Base-by-base conservation (phyloP, 2,888 invertebrate species). In the Cryptus armator region DNA sequence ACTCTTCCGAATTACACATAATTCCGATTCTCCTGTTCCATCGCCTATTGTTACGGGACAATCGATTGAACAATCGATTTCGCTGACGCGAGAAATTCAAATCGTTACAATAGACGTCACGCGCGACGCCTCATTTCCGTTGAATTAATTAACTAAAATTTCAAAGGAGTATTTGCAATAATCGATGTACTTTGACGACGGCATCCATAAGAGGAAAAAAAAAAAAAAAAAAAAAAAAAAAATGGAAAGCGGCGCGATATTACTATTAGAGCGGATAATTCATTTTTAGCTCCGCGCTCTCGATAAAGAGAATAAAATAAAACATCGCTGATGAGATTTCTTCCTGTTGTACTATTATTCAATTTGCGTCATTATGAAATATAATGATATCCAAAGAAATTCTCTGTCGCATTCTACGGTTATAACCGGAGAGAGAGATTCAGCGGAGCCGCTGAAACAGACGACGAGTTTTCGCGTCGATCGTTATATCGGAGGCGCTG, bases 1-100 rank as follows among this genome's bases (percentile, higher is more conserved):
- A 75, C 9, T 75, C 66, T 32, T 19, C 43, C 46, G 53, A 70
- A 71, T 80, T 76, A 75, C 64, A 71, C 75, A 2, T 24, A 66
- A 80, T 76, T 80, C 46, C 19, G 53, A 56, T 78, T 37, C 5
- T 37, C 5, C 72, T 3, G 24, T 19, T 29, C 66, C 70, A 24
- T 46, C 16, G 48, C 14, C 19, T 43, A 59, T 83, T 75, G 44
- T 76, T 56, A 14, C 53, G 9, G 46, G n/a, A 5, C 56, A 56
- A 56, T 56, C 56, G 56, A 37, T 9, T 7, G 9, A 7, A 37
- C 37, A 37, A 37, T 37, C 9, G 37, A 37, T 37, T 37, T 7
- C 6, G 37, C 37, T 37, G 37, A 37, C 9, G 37, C 37, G 9
- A 37, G 6, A 37, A 4, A 37, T 37, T 9, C 5, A 37, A 37